These are phyloP conservation scores for Lagothrix lagotricha DNA, from an alignment of 2,797 vertebrate species.

Conservation along the genomic window DNA sequence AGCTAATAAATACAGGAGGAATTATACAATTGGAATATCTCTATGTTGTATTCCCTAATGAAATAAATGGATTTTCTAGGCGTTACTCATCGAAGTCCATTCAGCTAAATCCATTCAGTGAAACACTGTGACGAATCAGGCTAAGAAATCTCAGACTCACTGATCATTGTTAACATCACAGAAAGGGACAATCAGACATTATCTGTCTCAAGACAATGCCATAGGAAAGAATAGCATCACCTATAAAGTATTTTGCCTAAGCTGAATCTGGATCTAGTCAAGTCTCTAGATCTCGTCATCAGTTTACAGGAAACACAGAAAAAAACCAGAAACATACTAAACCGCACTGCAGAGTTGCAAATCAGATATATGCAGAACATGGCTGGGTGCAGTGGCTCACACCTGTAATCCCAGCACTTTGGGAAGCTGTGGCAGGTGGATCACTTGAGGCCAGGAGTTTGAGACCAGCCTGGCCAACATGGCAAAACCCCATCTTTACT, in stretches of 20 bases:
- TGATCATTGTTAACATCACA: neutral
- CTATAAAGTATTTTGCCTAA: neutral
- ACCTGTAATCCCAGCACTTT: too few species aligned
- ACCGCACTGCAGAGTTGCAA: neutral
- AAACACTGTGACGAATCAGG: neutral
- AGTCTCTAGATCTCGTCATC: neutral
- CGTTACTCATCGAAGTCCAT: neutral
- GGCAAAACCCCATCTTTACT: too few species aligned
- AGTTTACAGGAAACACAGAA: neutral
- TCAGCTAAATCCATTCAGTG: neutral
- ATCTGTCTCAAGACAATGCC: neutral
- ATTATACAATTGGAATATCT: neutral
- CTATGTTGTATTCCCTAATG: neutral
- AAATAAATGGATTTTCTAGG: neutral
- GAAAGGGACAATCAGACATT: neutral
- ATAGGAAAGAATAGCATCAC: neutral
- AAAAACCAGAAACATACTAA: neutral
- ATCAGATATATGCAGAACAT: neutral
- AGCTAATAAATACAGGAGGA: neutral
- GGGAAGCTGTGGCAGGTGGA: too few species aligned
- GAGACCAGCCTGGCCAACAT: too few species aligned
- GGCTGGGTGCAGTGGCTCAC: too few species aligned
- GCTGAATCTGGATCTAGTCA: neutral
- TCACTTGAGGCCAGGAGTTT: too few species aligned
- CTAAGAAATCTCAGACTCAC: neutral